Percentiles rank a stretch among this genome's conserved stretches.
These are phyloP conservation scores for Pipistrellus nathusii DNA, from an alignment of 2,797 vertebrate species.

Conservation along the genomic window DNA sequence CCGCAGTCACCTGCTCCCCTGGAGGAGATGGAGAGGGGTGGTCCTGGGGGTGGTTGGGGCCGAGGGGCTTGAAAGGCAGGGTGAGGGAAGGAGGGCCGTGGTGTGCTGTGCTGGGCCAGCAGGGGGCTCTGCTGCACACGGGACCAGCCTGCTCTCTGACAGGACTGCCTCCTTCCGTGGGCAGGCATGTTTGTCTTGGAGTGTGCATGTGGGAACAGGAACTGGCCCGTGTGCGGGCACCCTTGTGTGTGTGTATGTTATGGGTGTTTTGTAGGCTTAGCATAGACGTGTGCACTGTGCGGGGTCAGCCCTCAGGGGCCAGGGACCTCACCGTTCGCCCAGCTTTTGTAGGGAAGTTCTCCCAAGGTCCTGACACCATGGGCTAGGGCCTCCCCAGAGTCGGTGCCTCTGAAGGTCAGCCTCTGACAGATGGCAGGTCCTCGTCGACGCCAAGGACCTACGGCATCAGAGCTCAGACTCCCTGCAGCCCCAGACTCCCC, in stretches of 20 bases:
- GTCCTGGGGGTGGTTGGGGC: neutral
- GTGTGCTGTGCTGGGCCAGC: constrained; percentile 45
- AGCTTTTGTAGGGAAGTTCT: neutral
- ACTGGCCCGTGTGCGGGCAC: neutral
- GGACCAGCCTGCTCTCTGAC: neutral
- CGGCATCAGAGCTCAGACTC: neutral
- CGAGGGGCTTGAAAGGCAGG: neutral
- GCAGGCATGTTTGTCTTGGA: neutral
- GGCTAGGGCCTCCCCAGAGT: neutral
- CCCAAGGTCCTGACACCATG: neutral
- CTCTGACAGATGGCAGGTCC: neutral
- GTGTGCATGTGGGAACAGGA: neutral
- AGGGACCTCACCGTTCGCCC: neutral
- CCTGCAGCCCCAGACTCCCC: neutral
- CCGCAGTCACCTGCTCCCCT: neutral
- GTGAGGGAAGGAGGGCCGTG: neutral
- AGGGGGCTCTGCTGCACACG: constrained; percentile 79
- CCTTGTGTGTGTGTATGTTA: neutral
- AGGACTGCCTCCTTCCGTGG: neutral
- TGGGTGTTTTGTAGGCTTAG: neutral
- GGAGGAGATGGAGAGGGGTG: neutral
- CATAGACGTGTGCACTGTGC: neutral
- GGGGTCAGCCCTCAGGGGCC: neutral
- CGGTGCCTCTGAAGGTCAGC: neutral
- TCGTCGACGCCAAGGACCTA: neutral